A percentile compares a stretch with the other conserved stretches of the same genome.
phyloP scores from a whole-genome alignment of 2,113 vertebrate species.

The Urocitellus parryii region DNA sequence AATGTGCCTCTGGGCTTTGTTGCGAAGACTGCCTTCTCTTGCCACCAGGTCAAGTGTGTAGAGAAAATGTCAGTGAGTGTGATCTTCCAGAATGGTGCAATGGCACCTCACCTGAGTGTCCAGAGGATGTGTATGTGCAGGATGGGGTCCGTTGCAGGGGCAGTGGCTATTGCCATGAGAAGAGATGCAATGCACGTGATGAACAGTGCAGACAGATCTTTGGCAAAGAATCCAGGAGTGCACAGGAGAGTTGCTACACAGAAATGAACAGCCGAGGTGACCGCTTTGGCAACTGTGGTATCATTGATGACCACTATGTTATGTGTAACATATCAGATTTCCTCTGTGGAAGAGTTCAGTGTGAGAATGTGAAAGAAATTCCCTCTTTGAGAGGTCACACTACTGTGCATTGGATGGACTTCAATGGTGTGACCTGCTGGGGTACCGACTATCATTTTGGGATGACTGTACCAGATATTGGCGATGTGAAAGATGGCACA shows the following conservation, averaged over 20 bases:
- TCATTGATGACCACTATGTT: not conserved
- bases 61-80: constrained; percentile 40
- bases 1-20: not conserved
- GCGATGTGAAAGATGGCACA: constrained; percentile 45
- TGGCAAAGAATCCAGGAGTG: constrained; percentile 68
- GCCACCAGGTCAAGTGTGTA: constrained; percentile 84
- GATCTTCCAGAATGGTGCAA: not conserved
- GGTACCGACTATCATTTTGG: not conserved
- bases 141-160: constrained; percentile 74
- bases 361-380: not conserved
- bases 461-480: not conserved
- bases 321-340: constrained; percentile 67
- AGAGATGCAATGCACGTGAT: constrained; percentile 87
- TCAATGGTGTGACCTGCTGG: constrained; percentile 14
- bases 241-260: constrained; percentile 75
- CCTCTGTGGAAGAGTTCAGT: constrained; percentile 59
- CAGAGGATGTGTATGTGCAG: not conserved
- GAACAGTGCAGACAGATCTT: constrained; percentile 88
- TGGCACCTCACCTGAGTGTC: not conserved
- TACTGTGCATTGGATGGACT: not conserved
- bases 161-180: constrained; percentile 88
- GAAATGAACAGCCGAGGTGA: constrained; percentile 79
- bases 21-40: not conserved
- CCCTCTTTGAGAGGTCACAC: accelerated
- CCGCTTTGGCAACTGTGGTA: constrained; percentile 82